These are phyloP conservation scores for Cisticola juncidis DNA, from an alignment of 2,113 vertebrate genomes.

Conservation along the genomic window DNA sequence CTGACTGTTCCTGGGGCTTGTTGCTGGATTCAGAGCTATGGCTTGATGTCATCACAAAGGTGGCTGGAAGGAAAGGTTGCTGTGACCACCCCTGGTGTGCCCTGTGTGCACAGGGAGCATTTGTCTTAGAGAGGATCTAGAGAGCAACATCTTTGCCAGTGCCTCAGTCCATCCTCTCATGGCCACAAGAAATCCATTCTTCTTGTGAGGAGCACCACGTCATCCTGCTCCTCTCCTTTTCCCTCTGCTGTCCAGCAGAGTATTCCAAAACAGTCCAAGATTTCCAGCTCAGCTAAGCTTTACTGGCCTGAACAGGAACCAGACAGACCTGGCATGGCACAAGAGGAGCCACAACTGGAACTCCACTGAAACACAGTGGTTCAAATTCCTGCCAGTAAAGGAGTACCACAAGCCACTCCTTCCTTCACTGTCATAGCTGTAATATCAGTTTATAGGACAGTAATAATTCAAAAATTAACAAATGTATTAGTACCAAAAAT, in stretches of 20 bases:
- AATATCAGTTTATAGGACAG: neutral
- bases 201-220: too few species aligned
- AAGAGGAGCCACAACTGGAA: neutral
- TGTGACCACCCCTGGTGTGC: neutral
- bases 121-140: neutral
- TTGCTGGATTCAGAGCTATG: neutral
- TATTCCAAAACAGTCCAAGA: neutral
- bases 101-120: fast-evolving
- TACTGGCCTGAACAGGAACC: neutral
- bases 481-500: neutral
- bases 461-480: neutral
- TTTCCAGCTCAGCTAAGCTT: neutral
- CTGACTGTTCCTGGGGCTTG: neutral
- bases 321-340: neutral
- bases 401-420: neutral
- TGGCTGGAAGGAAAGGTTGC: neutral
- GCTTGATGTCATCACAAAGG: neutral
- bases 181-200: neutral
- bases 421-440: neutral
- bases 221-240: neutral
- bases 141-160: neutral
- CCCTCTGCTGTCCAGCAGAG: neutral
- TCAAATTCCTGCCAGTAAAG: neutral
- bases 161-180: neutral
- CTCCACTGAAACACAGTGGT: neutral